Evolutionary conservation across 2,113 vertebrate genomes (phyloP).

Genomic region (Otolemur garnettii): DNA sequence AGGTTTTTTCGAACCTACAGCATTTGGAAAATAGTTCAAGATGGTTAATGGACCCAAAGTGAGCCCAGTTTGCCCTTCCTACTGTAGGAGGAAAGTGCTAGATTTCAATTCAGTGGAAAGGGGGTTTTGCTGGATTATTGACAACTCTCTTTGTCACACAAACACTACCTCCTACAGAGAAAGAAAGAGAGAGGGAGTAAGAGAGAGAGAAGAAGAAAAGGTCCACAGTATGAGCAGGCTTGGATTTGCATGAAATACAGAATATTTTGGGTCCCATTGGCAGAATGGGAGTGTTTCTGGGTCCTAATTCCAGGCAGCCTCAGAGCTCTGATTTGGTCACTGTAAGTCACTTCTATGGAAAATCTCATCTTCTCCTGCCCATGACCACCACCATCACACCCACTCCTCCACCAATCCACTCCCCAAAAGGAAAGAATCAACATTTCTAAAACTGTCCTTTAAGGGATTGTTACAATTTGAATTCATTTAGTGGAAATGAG

Average conservation of each 20-base stretch:
- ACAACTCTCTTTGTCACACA: background rate
- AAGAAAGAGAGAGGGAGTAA: background rate
- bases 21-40: constrained; percentile 72
- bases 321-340: background rate
- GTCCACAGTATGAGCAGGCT: background rate
- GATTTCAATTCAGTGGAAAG: constrained; percentile 1
- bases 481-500: constrained; percentile 83
- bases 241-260: background rate
- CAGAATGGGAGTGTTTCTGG: background rate
- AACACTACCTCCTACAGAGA: background rate
- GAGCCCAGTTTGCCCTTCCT: background rate
- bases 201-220: background rate
- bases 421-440: background rate
- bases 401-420: accelerated
- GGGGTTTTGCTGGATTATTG: background rate
- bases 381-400: background rate
- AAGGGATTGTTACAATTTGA: constrained; percentile 82
- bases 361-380: background rate
- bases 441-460: constrained; percentile 51
- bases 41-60: constrained; percentile 53
- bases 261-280: background rate
- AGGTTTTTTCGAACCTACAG: constrained; percentile 59
- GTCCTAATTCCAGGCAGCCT: background rate
- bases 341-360: background rate
- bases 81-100: background rate